Percentiles rank a stretch among this genome's conserved stretches.
phyloP scores from a whole-genome alignment of 2,888 invertebrate species.

The Rosalia funebris region DNA sequence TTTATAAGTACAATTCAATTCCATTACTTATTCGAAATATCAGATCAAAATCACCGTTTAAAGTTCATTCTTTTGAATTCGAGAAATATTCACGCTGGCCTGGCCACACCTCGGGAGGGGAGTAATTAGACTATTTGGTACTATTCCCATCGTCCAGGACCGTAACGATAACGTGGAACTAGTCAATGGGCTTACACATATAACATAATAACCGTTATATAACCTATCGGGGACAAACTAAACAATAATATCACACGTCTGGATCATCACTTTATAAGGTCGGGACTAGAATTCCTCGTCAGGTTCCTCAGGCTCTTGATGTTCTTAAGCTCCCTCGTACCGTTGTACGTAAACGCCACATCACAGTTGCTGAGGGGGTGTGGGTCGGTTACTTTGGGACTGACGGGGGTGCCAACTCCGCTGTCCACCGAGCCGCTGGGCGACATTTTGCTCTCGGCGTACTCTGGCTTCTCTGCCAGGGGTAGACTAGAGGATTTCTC shows the following conservation, averaged over 20 bases:
- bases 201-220: no score
- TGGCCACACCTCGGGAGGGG: no score
- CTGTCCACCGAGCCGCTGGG: conserved; percentile 67
- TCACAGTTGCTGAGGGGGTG: conserved; percentile 84
- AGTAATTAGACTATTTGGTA: conserved; percentile 1
- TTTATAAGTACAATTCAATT: not conserved
- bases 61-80: no score
- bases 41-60: no score
- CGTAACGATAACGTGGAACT: no score
- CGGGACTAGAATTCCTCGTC: conserved; percentile 52
- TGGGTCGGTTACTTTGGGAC: conserved; percentile 58
- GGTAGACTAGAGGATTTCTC: conserved; percentile 26
- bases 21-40: no score
- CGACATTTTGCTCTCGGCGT: conserved; percentile 47
- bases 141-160: not conserved
- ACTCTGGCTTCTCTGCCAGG: conserved; percentile 22
- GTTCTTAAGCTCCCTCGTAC: conserved; percentile 82
- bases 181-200: no score
- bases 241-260: conserved; percentile 33
- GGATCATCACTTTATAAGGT: conserved; percentile 44
- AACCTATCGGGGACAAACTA: conserved; percentile 21
- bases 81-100: no score
- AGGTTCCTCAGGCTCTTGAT: conserved; percentile 65
- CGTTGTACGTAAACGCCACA: conserved; percentile 83
- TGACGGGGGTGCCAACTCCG: conserved; percentile 74